Conservation (phyloP, 23 tunicate species). For the Ciona savignyi region DNA sequence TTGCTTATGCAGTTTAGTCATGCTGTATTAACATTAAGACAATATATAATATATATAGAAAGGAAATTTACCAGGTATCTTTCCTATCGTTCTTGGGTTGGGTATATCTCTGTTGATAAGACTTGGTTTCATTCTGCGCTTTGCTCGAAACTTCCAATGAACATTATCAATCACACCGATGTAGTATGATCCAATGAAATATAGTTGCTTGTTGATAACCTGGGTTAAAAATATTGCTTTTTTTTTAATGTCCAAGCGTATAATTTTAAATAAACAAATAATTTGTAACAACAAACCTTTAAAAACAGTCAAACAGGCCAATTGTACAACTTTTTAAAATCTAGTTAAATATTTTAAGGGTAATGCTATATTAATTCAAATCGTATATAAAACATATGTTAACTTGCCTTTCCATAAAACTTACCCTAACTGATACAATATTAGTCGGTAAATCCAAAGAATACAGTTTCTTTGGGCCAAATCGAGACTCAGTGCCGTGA, state of each 20-base stretch:
- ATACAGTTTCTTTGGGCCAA: constrained; percentile 38
- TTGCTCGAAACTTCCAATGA: constrained; percentile 77
- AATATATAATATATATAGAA: no score
- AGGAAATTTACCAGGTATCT: constrained; percentile 60
- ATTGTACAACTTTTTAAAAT: constrained; percentile 3
- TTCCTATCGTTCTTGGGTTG: constrained; percentile 66
- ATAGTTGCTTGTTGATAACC: constrained; percentile 51
- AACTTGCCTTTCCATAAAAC: no score
- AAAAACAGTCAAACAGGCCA: not conserved
- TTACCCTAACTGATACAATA: constrained; percentile 34
- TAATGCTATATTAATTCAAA: not conserved
- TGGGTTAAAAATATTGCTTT: not conserved
- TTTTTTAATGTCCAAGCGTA: no score
- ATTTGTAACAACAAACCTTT: not conserved
- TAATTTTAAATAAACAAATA: no score
- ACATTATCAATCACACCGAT: constrained; percentile 70
- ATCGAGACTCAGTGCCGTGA: not conserved
- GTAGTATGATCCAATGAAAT: constrained; percentile 71
- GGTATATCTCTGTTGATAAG: constrained; percentile 65
- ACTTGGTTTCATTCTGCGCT: constrained; percentile 61
- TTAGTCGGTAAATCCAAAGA: constrained; percentile 23
- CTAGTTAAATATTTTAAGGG: not conserved
- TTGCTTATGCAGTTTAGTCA: no score
- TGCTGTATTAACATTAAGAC: no score
- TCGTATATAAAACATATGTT: no score